These are phyloP conservation scores for Ecliptopera silaceata DNA, from an alignment of 2,888 invertebrate genomes.

Conservation along the genomic window DNA sequence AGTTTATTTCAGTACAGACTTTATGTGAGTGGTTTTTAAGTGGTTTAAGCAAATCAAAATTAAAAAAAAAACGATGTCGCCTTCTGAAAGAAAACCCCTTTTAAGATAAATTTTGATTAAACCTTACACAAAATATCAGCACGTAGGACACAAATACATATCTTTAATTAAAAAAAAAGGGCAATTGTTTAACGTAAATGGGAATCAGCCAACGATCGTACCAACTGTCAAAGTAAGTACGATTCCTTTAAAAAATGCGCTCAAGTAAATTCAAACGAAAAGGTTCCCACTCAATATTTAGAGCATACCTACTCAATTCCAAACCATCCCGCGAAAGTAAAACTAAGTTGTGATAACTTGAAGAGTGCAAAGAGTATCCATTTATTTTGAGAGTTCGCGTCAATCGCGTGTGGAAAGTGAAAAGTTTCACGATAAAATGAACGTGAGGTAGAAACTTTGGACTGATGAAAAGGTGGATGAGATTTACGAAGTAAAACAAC, in stretches of 20 bases:
- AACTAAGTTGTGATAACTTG: slow-evolving; percentile 35
- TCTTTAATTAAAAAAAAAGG: no score
- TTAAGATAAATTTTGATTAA: no score
- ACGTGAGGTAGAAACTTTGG: slow-evolving; percentile 44
- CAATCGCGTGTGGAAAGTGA: slow-evolving; percentile 64
- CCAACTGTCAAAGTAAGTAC: no score
- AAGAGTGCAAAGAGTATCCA: slow-evolving; percentile 45
- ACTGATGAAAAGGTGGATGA: slow-evolving; percentile 33
- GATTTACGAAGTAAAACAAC: slow-evolving; percentile 22
- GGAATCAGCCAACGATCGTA: no score
- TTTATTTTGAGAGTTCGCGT: slow-evolving; percentile 48
- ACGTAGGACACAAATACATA: no score
- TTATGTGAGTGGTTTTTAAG: no score
- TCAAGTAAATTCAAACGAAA: slow-evolving; percentile 31
- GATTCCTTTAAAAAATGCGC: slow-evolving; percentile 5
- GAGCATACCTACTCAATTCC: slow-evolving; percentile 28
- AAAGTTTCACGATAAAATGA: slow-evolving; percentile 59
- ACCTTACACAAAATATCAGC: no score
- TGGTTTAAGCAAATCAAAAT: no score
- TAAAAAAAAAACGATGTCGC: no score
- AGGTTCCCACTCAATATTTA: slow-evolving; percentile 29
- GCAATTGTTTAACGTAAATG: no score
- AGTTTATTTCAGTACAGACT: no score
- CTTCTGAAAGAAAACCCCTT: no score
- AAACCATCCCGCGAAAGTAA: slow-evolving; percentile 37